These are phyloP conservation scores for Callimorpha dominula DNA, from an alignment of 2,888 invertebrate genomes.

Conservation along the genomic window DNA sequence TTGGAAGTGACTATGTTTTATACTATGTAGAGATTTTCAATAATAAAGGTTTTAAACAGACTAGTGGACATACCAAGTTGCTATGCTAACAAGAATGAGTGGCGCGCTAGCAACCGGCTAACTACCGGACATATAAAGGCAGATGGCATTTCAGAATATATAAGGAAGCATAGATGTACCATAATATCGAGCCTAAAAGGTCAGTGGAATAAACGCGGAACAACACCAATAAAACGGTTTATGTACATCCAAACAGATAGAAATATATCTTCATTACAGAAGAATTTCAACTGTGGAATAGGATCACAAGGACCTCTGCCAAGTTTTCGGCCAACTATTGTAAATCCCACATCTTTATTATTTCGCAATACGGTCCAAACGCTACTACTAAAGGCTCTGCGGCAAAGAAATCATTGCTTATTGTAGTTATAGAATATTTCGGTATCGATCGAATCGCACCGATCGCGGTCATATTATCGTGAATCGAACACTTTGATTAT, in stretches of 20 bases:
- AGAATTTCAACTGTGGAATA: conserved; percentile 7
- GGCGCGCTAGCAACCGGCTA: neutral
- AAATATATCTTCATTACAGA: conserved; percentile 40
- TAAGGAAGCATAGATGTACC: conserved; percentile 5
- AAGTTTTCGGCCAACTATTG: conserved; percentile 29
- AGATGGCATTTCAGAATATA: neutral
- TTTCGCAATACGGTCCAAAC: conserved; percentile 6
- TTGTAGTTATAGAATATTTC: too few relatives aligned
- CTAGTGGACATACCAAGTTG: neutral
- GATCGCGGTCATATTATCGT: too few relatives aligned
- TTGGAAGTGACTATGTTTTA: too few relatives aligned
- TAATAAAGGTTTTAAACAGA: too few relatives aligned
- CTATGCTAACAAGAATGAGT: neutral
- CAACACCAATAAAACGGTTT: conserved; percentile 8
- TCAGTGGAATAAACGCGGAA: conserved; percentile 1
- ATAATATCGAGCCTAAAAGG: neutral
- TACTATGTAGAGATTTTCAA: too few relatives aligned
- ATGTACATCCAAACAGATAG: conserved; percentile 22
- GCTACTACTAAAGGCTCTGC: neutral
- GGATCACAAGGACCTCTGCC: conserved; percentile 32
- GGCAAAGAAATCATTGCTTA: neutral
- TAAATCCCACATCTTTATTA: conserved; percentile 38
- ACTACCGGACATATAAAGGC: neutral
- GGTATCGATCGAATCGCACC: too few relatives aligned
- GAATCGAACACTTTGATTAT: too few relatives aligned